phyloP scores from a whole-genome alignment of 2,113 vertebrate genomes.

The Percopsis transmontana region DNA sequence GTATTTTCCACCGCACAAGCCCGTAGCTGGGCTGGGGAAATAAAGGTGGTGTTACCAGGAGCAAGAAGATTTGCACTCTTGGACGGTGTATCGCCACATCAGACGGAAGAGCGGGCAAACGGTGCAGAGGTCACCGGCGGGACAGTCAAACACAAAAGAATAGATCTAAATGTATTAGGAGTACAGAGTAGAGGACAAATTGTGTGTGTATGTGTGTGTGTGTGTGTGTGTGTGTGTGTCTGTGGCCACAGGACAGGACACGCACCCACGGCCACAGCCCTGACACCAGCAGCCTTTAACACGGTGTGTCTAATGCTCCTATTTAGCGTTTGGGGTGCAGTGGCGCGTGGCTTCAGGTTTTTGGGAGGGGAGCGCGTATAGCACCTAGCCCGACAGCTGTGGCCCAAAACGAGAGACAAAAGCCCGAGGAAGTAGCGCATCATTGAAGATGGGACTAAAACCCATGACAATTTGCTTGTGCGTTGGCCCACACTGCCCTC shows the following conservation, averaged over 20 bases:
- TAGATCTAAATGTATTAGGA: slow-evolving; percentile 46
- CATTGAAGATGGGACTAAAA: slow-evolving; percentile 74
- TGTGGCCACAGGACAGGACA: slow-evolving; percentile 68
- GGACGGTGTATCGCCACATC: slow-evolving; percentile 40
- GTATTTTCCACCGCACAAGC: slow-evolving; percentile 66
- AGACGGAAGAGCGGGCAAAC: slow-evolving; percentile 32
- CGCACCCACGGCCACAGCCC: slow-evolving; percentile 72
- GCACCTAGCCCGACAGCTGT: slow-evolving; percentile 82
- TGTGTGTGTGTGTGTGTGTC: slow-evolving; percentile 32
- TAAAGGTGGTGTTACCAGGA: slow-evolving; percentile 17
- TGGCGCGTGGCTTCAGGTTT: slow-evolving; percentile 75
- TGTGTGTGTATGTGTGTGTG: slow-evolving; percentile 23
- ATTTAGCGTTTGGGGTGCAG: slow-evolving; percentile 81
- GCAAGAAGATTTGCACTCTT: slow-evolving; percentile 33
- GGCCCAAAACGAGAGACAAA: slow-evolving; percentile 79
- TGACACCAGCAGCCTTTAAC: slow-evolving; percentile 79
- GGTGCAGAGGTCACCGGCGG: slow-evolving; percentile 43
- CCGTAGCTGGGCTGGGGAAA: slow-evolving; percentile 41
- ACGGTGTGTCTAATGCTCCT: slow-evolving; percentile 82
- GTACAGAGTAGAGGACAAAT: slow-evolving; percentile 38
- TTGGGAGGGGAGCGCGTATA: slow-evolving; percentile 69
- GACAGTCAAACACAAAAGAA: slow-evolving; percentile 61
- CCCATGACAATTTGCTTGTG: slow-evolving; percentile 67
- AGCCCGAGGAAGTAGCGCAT: slow-evolving; percentile 78
- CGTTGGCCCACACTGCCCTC: slow-evolving; percentile 44